A percentile compares a stretch with the other conserved stretches of the same genome.
Conservation (phyloP, 2,888 invertebrate genomes). For the Morpho deidamia region DNA sequence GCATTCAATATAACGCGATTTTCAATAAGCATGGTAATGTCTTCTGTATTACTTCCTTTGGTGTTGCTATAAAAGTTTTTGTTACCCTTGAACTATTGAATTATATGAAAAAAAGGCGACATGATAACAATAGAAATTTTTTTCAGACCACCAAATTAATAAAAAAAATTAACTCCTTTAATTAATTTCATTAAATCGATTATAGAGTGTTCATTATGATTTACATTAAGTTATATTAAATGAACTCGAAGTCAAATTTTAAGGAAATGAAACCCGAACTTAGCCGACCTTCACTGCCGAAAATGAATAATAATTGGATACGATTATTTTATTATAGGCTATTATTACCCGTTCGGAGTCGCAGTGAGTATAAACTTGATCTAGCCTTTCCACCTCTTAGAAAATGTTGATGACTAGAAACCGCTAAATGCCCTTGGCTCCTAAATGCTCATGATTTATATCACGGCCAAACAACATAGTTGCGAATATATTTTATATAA, state of each 20-base stretch:
- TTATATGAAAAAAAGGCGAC: no score
- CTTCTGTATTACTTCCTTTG: no score
- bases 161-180: no score
- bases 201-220: no score
- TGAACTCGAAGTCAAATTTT: background rate
- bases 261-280: conserved; percentile 3
- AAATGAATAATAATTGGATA: conserved; percentile 1
- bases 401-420: conserved; percentile 17
- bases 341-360: background rate
- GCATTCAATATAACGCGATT: no score
- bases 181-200: no score
- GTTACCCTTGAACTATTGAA: no score
- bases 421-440: conserved; percentile 20
- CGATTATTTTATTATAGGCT: conserved; percentile 1
- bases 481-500: background rate
- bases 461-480: conserved; percentile 10
- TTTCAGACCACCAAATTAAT: no score
- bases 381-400: conserved; percentile 12
- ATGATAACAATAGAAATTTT: no score
- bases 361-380: conserved; percentile 6
- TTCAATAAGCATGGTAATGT: no score
- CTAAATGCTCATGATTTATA: conserved; percentile 16
- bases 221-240: no score
- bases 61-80: no score
- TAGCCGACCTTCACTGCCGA: conserved; percentile 1